Evolutionary conservation across 2,113 vertebrate genomes (phyloP).

Genomic region (Periophthalmus modestus): DNA sequence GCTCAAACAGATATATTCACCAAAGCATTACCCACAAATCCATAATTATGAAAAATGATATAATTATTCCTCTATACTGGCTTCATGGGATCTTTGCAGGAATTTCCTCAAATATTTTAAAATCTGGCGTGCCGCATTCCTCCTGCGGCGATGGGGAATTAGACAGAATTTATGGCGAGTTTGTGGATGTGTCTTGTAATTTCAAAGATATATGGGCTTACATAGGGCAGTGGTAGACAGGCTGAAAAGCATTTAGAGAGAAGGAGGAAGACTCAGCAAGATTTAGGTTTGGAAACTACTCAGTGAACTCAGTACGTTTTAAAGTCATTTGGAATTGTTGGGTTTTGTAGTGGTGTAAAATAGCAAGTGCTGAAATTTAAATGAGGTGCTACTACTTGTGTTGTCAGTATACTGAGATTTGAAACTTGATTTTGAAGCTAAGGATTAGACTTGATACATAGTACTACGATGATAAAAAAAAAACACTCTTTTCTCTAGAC

Average conservation of each 20-base stretch:
- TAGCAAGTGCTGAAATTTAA: no score
- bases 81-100: background rate
- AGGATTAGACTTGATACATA: no score
- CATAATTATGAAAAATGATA: conserved; percentile 6
- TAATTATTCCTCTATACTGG: background rate
- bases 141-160: background rate
- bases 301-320: background rate
- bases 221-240: conserved; percentile 4
- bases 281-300: conserved; percentile 19
- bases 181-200: conserved; percentile 3
- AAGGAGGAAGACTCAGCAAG: background rate
- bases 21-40: background rate
- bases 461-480: no score
- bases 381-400: no score
- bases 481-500: no score
- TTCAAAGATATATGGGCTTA: conserved; percentile 4
- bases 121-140: background rate
- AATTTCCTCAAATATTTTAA: background rate
- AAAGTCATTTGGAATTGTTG: no score
- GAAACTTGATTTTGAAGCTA: no score
- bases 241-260: conserved; percentile 9
- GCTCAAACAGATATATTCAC: background rate
- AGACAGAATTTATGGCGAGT: background rate
- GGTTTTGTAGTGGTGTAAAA: no score
- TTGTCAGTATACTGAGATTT: no score